Conservation (phyloP, 2,797 vertebrate genomes). For the Crocidura indochinensis region DNA sequence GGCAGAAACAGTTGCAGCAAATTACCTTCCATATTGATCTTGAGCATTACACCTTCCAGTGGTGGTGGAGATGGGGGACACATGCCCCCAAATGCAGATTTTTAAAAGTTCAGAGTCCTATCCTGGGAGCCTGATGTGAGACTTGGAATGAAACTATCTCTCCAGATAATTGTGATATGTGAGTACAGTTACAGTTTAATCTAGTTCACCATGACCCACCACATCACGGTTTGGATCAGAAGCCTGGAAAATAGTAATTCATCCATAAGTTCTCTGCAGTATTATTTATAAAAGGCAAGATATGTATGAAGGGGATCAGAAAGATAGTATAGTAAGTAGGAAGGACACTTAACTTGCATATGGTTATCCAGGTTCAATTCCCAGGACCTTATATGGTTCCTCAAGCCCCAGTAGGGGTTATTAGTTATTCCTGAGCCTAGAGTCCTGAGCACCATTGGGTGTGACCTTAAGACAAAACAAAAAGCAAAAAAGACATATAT, state of each 20-base stretch:
- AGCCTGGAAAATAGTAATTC: neutral
- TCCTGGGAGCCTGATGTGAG: neutral
- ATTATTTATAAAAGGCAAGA: neutral
- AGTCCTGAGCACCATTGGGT: no score
- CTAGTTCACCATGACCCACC: neutral
- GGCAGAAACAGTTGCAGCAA: neutral
- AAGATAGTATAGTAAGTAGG: neutral
- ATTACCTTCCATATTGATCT: no score
- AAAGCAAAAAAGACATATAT: no score
- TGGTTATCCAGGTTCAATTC: neutral
- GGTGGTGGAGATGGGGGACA: neutral
- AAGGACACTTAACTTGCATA: neutral
- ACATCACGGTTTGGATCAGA: neutral
- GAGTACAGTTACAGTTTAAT: neutral
- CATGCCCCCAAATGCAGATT: neutral
- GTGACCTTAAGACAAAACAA: no score
- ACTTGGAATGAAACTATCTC: neutral
- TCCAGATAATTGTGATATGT: neutral
- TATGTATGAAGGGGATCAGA: no score
- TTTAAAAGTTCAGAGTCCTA: neutral
- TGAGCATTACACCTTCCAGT: no score
- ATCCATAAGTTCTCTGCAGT: neutral
- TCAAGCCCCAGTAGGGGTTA: no score
- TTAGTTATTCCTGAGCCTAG: no score
- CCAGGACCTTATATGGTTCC: neutral